phyloP scores from a whole-genome alignment of 2,888 invertebrate genomes.

The Meganola albula region DNA sequence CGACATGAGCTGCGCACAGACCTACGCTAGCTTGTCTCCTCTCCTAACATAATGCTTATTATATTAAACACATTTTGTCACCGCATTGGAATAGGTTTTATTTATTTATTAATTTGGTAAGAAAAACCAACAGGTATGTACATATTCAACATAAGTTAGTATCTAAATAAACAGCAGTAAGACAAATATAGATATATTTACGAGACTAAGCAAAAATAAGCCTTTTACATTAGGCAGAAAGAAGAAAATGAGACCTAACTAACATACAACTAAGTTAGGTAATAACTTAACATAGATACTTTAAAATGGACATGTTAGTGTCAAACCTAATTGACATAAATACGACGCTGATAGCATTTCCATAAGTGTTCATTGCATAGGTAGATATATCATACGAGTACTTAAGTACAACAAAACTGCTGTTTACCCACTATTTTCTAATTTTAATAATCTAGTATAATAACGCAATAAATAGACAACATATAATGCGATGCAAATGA shows the following conservation, averaged over 20 bases:
- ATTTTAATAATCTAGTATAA: constrained; percentile 59
- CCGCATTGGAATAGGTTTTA: constrained; percentile 1
- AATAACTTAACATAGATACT: constrained; percentile 16
- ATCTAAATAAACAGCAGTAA: too few species aligned
- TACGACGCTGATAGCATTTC: constrained; percentile 33
- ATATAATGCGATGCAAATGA: constrained; percentile 62
- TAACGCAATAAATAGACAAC: constrained; percentile 52
- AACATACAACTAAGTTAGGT: too few species aligned
- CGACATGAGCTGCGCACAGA: constrained; percentile 49
- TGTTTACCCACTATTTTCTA: constrained; percentile 53
- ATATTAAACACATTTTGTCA: too few species aligned
- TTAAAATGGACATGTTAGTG: constrained; percentile 27
- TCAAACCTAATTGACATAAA: constrained; percentile 40
- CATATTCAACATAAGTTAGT: too few species aligned
- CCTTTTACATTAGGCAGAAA: too few species aligned
- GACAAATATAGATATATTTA: too few species aligned
- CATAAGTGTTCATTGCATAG: constrained; percentile 36
- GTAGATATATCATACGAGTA: constrained; percentile 31
- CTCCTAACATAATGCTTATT: constrained; percentile 15
- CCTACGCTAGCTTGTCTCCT: constrained; percentile 19
- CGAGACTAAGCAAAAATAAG: too few species aligned
- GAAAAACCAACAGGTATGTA: too few species aligned
- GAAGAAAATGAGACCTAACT: too few species aligned
- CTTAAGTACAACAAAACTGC: constrained; percentile 46
- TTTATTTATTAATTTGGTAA: constrained; percentile 7